Evolutionary conservation across 2,888 invertebrate genomes (phyloP).

Genomic region (Sepioteuthis lessoniana): DNA sequence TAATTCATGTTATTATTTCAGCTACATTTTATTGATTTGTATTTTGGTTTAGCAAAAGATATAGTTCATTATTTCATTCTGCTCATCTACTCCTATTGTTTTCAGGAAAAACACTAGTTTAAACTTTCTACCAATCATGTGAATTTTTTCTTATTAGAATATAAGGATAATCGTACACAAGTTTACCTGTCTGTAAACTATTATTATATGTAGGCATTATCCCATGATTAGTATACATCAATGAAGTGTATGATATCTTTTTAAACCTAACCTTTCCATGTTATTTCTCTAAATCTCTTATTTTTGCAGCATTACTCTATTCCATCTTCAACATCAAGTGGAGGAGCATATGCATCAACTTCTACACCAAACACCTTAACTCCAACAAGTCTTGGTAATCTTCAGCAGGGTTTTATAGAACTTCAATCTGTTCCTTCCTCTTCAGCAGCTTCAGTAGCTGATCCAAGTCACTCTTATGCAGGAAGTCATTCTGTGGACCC

Average conservation of each 20-base stretch:
- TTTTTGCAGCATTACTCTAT: neutral
- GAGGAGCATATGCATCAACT: slow-evolving; percentile 78
- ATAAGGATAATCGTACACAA: too few relatives aligned
- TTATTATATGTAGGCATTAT: too few relatives aligned
- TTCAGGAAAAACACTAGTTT: too few relatives aligned
- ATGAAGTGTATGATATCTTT: neutral
- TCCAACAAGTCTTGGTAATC: slow-evolving; percentile 90
- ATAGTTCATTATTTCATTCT: too few relatives aligned
- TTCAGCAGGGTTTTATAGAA: slow-evolving; percentile 93
- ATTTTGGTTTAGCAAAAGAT: too few relatives aligned
- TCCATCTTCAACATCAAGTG: neutral
- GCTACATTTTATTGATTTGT: too few relatives aligned
- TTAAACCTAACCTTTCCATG: neutral
- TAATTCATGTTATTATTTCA: too few relatives aligned
- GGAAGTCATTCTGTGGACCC: slow-evolving; percentile 42
- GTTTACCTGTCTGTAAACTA: too few relatives aligned
- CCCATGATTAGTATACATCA: too few relatives aligned
- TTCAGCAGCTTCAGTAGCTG: slow-evolving; percentile 52
- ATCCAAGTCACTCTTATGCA: slow-evolving; percentile 1
- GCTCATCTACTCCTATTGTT: too few relatives aligned
- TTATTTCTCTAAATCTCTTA: neutral
- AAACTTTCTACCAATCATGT: too few relatives aligned
- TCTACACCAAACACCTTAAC: slow-evolving; percentile 94
- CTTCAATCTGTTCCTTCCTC: slow-evolving; percentile 82
- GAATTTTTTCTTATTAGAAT: too few relatives aligned